Conservation (phyloP, 1,140 invertebrate species). For the Sitodiplosis mosellana region DNA sequence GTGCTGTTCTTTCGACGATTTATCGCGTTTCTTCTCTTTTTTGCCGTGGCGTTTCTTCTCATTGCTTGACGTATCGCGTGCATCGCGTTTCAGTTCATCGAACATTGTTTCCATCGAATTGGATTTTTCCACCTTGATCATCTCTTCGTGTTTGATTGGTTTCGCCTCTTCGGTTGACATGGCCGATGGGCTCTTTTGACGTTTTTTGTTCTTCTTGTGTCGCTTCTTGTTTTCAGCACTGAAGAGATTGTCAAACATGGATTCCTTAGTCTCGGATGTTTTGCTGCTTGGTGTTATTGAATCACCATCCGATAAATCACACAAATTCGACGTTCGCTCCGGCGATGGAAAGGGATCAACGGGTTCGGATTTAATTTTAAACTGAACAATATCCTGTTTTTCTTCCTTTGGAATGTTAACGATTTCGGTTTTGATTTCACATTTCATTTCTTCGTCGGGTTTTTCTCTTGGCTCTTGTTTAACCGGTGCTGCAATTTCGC, state of each 20-base stretch:
- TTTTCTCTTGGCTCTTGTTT: constrained; percentile 7
- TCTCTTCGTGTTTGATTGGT: not conserved
- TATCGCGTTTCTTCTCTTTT: constrained; percentile 52
- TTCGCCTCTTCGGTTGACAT: constrained; percentile 11
- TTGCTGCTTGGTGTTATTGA: not conserved
- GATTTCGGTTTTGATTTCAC: constrained; percentile 28
- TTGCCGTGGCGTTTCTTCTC: constrained; percentile 19
- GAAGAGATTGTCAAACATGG: constrained; percentile 7
- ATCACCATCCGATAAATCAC: not conserved
- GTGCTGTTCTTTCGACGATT: constrained; percentile 44
- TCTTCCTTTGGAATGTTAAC: constrained; percentile 21
- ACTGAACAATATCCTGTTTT: constrained; percentile 9
- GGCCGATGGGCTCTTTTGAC: constrained; percentile 40
- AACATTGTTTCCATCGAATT: constrained; percentile 5
- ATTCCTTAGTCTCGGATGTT: constrained; percentile 3
- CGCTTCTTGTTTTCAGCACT: constrained; percentile 42
- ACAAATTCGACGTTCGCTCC: not conserved
- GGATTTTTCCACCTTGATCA: not conserved
- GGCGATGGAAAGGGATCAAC: not conserved
- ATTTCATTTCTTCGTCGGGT: constrained; percentile 14
- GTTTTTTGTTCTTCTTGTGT: constrained; percentile 68
- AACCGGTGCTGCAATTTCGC: not conserved
- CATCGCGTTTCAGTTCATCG: constrained; percentile 8
- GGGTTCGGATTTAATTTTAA: constrained; percentile 25
- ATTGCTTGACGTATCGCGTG: not conserved